Conservation (phyloP, 2,113 vertebrate genomes). For the Pipra filicauda region DNA sequence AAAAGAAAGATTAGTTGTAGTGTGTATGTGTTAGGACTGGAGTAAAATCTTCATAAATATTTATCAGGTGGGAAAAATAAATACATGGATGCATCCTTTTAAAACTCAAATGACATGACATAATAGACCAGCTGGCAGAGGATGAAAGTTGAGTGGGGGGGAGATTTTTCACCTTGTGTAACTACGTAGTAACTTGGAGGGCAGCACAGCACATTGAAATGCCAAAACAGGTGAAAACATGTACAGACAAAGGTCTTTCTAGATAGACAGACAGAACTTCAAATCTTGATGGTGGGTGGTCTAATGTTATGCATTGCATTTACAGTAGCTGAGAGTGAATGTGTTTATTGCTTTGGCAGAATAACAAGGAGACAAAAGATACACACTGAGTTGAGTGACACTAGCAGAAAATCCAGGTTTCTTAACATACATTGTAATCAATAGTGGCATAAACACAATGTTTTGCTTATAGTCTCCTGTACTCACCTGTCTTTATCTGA, state of each 20-base stretch:
- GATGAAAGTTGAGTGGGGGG: background rate
- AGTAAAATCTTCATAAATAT: constrained; percentile 21
- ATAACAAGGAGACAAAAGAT: background rate
- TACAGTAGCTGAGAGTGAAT: background rate
- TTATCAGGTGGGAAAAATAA: constrained; percentile 13
- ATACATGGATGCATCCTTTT: background rate
- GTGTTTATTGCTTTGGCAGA: background rate
- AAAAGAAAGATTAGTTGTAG: background rate
- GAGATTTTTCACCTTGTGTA: background rate
- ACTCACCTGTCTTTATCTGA: background rate
- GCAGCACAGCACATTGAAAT: accelerated
- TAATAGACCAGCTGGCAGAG: background rate
- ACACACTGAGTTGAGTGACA: accelerated
- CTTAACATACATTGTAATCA: background rate
- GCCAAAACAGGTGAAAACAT: background rate
- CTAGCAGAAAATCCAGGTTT: background rate
- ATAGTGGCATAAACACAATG: background rate
- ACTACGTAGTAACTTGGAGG: accelerated
- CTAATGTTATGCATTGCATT: background rate
- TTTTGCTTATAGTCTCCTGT: background rate
- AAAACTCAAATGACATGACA: background rate
- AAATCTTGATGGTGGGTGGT: background rate
- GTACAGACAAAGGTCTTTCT: background rate
- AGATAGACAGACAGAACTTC: background rate
- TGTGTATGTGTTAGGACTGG: background rate